phyloP scores from a whole-genome alignment of 2,888 invertebrate species.

The Tridacna crocea region DNA sequence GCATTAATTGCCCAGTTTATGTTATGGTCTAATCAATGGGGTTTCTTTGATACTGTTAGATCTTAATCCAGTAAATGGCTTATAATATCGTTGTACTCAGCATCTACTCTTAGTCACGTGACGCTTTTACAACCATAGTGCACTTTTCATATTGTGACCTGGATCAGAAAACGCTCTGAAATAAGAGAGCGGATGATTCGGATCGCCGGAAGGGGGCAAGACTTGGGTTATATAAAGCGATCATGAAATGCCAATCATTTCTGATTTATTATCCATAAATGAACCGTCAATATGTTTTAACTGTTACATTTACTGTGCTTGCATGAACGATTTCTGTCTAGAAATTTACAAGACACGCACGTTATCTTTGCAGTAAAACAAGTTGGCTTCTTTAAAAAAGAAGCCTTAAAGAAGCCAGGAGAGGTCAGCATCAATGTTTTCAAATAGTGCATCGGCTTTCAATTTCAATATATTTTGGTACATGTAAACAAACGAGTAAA shows the following conservation, averaged over 20 bases:
- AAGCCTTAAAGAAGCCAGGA: too few relatives aligned
- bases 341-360: too few relatives aligned
- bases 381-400: too few relatives aligned
- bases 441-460: too few relatives aligned
- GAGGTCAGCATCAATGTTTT: too few relatives aligned
- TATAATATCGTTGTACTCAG: constrained; percentile 11
- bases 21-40: background rate
- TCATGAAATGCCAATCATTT: constrained; percentile 16
- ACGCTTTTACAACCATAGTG: constrained; percentile 4
- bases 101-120: constrained; percentile 13
- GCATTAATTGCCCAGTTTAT: background rate
- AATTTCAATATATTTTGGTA: too few relatives aligned
- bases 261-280: constrained; percentile 17
- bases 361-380: too few relatives aligned
- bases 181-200: constrained; percentile 1
- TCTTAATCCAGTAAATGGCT: constrained; percentile 8
- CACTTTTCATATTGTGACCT: constrained; percentile 4
- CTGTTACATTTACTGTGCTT: background rate
- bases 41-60: constrained; percentile 12
- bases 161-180: constrained; percentile 16
- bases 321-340: constrained; percentile 1
- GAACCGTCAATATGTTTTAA: background rate
- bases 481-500: too few relatives aligned
- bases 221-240: constrained; percentile 6
- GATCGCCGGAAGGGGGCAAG: constrained; percentile 11